Evolutionary conservation across 2,888 invertebrate genomes (phyloP), one percentile per base, ranked within the genome.

Genomic region (Dione juno): DNA sequence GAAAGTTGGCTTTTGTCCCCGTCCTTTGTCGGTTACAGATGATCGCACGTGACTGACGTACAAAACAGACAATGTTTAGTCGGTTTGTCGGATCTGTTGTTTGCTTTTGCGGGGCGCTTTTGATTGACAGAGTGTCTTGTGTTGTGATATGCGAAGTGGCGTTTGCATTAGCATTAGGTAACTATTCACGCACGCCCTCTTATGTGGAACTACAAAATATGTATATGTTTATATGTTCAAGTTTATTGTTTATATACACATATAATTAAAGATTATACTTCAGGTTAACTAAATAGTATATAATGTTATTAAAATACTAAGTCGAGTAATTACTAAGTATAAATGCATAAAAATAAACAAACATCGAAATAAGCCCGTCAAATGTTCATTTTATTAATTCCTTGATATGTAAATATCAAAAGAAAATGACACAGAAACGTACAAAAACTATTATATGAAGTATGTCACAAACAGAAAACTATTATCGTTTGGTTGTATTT

Each of bases 101-200:
- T 73, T 73, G 71, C 70, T 70, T 68, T 67, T 54, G 65, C 66
- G 69, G 71, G 77, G 78, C 77, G 79, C 77, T 77, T 87, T 87
- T 89, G 88, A 89, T 88, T 89, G 90, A 89, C 90, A 83, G 80
- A 82, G 81, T 85, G 83, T 83, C 86, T 84, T 82, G 82, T 77
- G 76, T 74, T 75, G 78, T 74, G 79, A 78, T 78, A 80, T 77
- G 74, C 63, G 45, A 54, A 43, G 54, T 58, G 67, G 50, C 41
- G 64, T 50, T 64, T 59, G 59, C 41, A 75, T 75, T 69, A 68
- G 57, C 57, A 50, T 28, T 45, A 41, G 57, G 48, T 48, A 45
- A 19, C 43, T 45, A 21, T 19, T 43, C 43, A 43, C 59, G 43
- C 41, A 59, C 59, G 43, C 28, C 45, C 45, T 28, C 35, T 45